Evolutionary conservation across 1,140 invertebrate species (phyloP).

Genomic region (Meloidogyne hapla): DNA sequence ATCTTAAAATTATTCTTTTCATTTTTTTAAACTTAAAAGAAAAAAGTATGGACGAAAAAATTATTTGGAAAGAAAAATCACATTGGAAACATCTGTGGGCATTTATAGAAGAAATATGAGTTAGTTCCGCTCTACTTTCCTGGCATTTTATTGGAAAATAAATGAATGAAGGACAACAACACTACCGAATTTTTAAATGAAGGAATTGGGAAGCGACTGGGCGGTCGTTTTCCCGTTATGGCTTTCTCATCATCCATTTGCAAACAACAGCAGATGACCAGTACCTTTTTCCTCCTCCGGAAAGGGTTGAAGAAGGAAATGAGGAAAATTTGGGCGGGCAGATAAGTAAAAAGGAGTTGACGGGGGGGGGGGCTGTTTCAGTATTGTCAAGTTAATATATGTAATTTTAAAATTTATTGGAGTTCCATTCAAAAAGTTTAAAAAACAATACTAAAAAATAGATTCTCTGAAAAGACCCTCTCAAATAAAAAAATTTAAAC

Average conservation of each 20-base stretch:
- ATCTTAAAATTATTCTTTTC: no score
- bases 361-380: neutral
- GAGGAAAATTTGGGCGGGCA: conserved; percentile 4
- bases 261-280: neutral
- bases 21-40: neutral
- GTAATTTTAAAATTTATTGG: no score
- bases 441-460: no score
- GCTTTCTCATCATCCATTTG: neutral
- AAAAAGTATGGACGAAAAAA: conserved; percentile 2
- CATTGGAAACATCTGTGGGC: conserved; percentile 5
- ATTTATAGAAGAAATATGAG: neutral
- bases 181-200: neutral
- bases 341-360: no score
- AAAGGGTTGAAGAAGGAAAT: neutral
- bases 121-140: neutral
- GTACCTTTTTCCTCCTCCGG: neutral
- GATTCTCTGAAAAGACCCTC: no score
- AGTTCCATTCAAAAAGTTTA: no score
- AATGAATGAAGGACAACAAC: neutral
- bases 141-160: neutral
- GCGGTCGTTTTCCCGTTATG: conserved; percentile 4
- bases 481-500: neutral
- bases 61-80: no score
- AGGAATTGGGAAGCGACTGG: conserved; percentile 4
- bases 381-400: neutral